Evolutionary conservation across 1,140 invertebrate genomes (phyloP).

Genomic region (Brachionus paranguensis): DNA sequence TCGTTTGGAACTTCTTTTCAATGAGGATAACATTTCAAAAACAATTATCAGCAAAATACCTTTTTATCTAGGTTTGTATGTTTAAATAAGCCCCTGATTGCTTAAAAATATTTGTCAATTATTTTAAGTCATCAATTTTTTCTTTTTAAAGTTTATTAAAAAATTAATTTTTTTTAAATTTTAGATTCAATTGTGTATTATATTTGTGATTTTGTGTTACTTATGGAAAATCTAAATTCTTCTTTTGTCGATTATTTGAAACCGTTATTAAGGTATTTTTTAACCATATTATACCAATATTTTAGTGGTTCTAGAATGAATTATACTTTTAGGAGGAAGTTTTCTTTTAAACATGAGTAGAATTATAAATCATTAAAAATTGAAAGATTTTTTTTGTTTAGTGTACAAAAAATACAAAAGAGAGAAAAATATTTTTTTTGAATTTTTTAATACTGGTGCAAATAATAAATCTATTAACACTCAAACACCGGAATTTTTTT

Average conservation of each 20-base stretch:
- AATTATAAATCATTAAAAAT: too few species aligned
- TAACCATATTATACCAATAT: neutral
- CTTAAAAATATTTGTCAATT: too few species aligned
- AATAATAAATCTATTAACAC: too few species aligned
- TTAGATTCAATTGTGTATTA: constrained; percentile 22
- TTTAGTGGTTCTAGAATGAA: too few species aligned
- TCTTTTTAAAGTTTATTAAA: neutral
- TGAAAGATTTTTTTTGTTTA: too few species aligned
- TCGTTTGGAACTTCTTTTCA: neutral
- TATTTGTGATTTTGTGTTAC: neutral
- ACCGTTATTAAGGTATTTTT: neutral
- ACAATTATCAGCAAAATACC: neutral
- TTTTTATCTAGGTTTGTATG: neutral
- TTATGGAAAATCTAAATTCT: neutral
- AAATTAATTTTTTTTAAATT: neutral
- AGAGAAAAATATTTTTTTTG: too few species aligned
- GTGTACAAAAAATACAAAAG: too few species aligned
- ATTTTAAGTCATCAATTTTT: too few species aligned
- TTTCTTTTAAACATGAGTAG: too few species aligned
- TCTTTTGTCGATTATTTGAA: neutral
- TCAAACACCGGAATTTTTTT: too few species aligned
- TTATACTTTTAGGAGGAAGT: too few species aligned
- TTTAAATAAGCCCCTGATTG: neutral
- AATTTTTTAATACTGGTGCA: too few species aligned
- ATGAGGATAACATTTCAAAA: neutral